These are phyloP conservation scores for Lytechinus pictus DNA, from an alignment of 35 echinoderm and acorn worm genomes.

Conservation along the genomic window DNA sequence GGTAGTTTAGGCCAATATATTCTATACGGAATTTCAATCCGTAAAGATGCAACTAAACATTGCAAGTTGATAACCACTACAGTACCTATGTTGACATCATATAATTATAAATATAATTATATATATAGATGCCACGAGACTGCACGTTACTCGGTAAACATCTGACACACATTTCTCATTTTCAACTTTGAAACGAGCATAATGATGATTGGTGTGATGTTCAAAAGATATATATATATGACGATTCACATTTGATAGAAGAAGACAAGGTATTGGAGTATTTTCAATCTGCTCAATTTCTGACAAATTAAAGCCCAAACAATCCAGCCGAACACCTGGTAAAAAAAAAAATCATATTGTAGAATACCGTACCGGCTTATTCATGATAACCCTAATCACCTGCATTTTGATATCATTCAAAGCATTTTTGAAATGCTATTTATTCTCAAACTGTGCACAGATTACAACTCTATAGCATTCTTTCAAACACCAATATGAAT, in stretches of 20 bases:
- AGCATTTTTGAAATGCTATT: background rate
- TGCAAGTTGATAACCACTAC: background rate
- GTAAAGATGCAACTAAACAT: background rate
- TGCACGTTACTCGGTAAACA: background rate
- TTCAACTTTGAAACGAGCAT: background rate
- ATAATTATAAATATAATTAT: too few relatives aligned
- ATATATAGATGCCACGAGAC: background rate
- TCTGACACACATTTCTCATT: background rate
- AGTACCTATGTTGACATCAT: background rate
- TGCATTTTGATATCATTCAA: background rate
- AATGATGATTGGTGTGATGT: background rate
- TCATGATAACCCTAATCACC: background rate
- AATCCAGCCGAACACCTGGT: background rate
- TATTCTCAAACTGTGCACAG: background rate
- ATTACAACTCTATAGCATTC: background rate
- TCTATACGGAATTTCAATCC: background rate
- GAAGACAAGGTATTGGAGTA: background rate
- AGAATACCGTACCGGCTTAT: background rate
- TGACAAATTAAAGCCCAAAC: background rate
- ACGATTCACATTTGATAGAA: background rate
- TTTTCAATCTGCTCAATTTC: background rate
- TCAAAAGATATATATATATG: background rate
- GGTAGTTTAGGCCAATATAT: background rate
- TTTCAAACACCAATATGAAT: background rate
- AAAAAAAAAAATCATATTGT: background rate